Conservation (phyloP, 2,113 vertebrate genomes). For the Aspidoscelis tigris region DNA sequence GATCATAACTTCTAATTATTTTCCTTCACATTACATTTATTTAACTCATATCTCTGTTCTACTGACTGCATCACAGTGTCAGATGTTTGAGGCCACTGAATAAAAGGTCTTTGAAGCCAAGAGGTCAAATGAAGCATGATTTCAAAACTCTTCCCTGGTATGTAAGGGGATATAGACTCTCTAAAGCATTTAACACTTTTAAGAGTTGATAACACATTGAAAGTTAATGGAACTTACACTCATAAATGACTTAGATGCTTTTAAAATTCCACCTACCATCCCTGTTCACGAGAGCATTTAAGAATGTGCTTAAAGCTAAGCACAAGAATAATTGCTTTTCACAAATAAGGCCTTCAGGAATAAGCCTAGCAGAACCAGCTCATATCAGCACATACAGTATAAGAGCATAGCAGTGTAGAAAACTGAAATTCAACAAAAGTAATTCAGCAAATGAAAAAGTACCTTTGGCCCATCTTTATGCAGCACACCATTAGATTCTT, state of each 20-base stretch:
- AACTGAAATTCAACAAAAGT: conserved; percentile 55
- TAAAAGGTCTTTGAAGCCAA: conserved; percentile 1
- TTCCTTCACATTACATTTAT: neutral
- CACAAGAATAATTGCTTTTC: conserved; percentile 30
- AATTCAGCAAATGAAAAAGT: conserved; percentile 54
- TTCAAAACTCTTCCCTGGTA: conserved; percentile 7
- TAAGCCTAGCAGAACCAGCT: conserved; percentile 10
- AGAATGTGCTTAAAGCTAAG: conserved; percentile 32
- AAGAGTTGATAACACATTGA: conserved; percentile 29
- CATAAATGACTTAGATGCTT: conserved; percentile 23
- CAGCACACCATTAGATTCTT: conserved; percentile 58
- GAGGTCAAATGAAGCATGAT: conserved; percentile 1
- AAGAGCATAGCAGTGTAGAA: conserved; percentile 54
- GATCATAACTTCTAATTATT: neutral
- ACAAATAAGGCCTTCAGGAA: conserved; percentile 26
- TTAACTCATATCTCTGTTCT: neutral
- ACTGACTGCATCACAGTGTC: neutral
- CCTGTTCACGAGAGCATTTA: conserved; percentile 16
- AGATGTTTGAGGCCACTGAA: neutral
- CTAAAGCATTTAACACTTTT: conserved; percentile 33
- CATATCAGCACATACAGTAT: conserved; percentile 36
- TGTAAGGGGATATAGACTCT: conserved; percentile 13
- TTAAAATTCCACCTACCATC: conserved; percentile 10
- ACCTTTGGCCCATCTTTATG: conserved; percentile 41
- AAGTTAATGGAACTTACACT: conserved; percentile 39